Percentiles rank a stretch among this genome's conserved stretches.
phyloP scores from a whole-genome alignment of 2,797 vertebrate genomes.

The Smutsia gigantea region DNA sequence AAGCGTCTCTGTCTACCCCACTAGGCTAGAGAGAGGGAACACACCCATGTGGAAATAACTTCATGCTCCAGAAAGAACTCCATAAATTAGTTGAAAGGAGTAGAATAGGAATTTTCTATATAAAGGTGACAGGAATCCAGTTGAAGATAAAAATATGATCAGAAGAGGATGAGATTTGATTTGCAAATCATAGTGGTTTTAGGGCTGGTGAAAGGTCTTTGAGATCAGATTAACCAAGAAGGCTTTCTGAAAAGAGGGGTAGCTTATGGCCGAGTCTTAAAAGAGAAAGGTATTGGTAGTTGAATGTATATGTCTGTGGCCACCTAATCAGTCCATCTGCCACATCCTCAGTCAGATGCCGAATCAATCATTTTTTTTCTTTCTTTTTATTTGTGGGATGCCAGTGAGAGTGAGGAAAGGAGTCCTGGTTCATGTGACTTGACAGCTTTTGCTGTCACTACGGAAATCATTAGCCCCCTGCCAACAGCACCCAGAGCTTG shows the following conservation, averaged over 20 bases:
- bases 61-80: background rate
- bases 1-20: background rate
- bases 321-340: background rate
- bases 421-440: background rate
- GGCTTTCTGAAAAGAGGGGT: background rate
- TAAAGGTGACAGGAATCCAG: background rate
- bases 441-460: slow-evolving; percentile 42
- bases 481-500: slow-evolving; percentile 40
- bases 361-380: background rate
- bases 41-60: slow-evolving; percentile 29
- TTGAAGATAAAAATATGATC: background rate
- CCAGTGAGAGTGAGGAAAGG: background rate
- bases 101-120: background rate
- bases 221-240: background rate
- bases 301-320: background rate
- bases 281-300: background rate
- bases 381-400: background rate
- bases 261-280: background rate
- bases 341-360: background rate
- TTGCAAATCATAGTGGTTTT: background rate
- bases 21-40: background rate
- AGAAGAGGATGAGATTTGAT: background rate
- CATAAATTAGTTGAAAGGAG: background rate
- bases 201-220: background rate
- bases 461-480: slow-evolving; percentile 28